Evolutionary conservation across 2,888 invertebrate species (phyloP).

Genomic region (Xestia c-nigrum): DNA sequence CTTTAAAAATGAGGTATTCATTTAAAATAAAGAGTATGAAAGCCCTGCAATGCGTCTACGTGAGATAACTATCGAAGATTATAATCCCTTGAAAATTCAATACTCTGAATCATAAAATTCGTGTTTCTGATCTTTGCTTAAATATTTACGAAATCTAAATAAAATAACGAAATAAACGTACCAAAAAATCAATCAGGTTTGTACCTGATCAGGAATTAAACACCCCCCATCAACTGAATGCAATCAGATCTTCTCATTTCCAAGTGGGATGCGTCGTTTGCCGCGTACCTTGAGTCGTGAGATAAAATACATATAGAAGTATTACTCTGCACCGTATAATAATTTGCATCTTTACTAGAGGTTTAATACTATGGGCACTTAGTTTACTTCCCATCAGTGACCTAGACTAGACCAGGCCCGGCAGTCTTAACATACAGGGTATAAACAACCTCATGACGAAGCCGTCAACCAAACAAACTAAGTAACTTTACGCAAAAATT

Average conservation of each 20-base stretch:
- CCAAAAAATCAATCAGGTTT: constrained; percentile 30
- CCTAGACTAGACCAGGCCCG: too few relatives aligned
- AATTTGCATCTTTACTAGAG: background rate
- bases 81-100: background rate
- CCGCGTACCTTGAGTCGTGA: constrained; percentile 18
- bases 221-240: constrained; percentile 50
- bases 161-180: constrained; percentile 25
- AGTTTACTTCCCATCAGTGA: background rate
- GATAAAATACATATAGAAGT: background rate
- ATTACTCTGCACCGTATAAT: background rate
- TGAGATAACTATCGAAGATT: background rate
- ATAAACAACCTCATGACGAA: too few relatives aligned
- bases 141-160: constrained; percentile 11
- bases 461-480: too few relatives aligned
- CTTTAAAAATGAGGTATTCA: background rate
- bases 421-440: too few relatives aligned
- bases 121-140: background rate
- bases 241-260: constrained; percentile 62
- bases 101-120: constrained; percentile 4
- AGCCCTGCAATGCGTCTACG: background rate
- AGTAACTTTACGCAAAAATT: too few relatives aligned
- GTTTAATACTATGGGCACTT: background rate
- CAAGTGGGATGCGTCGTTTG: constrained; percentile 61
- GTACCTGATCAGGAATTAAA: constrained; percentile 54
- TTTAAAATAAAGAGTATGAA: background rate